A percentile compares a stretch with the other conserved stretches of the same genome.
Conservation (phyloP, 35 echinoderm and acorn worm species). For the Lytechinus variegatus region DNA sequence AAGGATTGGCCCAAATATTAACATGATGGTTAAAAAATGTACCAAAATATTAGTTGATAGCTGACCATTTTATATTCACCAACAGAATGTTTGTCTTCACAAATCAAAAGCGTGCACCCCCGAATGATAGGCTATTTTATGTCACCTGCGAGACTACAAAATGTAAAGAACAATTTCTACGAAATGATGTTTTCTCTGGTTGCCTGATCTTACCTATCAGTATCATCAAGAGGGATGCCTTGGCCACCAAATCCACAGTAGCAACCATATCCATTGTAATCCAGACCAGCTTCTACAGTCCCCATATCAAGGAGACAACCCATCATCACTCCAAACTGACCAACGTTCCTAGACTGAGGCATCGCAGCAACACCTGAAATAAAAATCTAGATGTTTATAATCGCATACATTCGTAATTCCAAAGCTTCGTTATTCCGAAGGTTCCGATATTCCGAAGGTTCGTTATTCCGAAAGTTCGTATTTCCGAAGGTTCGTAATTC, state of each 20-base stretch:
- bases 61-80: no score
- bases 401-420: not conserved
- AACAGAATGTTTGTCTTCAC: no score
- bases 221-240: slow-evolving; percentile 74
- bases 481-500: no score
- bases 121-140: not conserved
- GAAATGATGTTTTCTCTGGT: no score
- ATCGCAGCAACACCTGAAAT: not conserved
- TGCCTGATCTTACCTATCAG: slow-evolving; percentile 55
- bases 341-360: slow-evolving; percentile 40
- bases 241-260: slow-evolving; percentile 84
- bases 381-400: not conserved
- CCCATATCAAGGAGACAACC: slow-evolving; percentile 63
- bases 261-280: slow-evolving; percentile 88
- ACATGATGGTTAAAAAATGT: no score
- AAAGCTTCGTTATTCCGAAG: not conserved
- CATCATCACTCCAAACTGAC: slow-evolving; percentile 86
- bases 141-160: no score
- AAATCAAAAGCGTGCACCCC: no score
- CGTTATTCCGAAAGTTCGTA: no score
- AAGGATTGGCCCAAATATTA: no score
- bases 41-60: no score
- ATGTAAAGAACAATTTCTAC: no score
- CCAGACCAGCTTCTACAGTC: slow-evolving; percentile 57
- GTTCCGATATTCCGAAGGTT: not conserved